Conservation (phyloP, 2,888 invertebrate species). For the Cephus spinipes region DNA sequence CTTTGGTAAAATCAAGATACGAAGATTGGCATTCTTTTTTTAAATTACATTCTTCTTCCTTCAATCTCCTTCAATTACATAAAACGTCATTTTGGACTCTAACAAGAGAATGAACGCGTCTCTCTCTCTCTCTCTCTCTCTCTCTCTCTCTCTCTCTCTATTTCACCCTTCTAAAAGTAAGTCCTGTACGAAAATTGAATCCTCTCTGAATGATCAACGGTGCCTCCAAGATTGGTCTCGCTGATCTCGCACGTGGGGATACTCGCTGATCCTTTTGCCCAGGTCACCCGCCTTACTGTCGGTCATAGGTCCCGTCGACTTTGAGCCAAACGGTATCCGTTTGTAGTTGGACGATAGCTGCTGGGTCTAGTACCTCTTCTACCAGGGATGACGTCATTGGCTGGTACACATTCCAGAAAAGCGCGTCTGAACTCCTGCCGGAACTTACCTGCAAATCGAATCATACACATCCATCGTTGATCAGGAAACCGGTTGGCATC, state of each 20-base stretch:
- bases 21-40: no score
- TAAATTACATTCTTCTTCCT: no score
- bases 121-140: background rate
- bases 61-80: no score
- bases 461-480: conserved; percentile 20
- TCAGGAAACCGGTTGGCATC: conserved; percentile 9
- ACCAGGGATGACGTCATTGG: conserved; percentile 25
- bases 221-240: conserved; percentile 29
- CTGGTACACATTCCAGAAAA: conserved; percentile 71
- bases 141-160: background rate
- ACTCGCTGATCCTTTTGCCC: conserved; percentile 28
- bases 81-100: no score
- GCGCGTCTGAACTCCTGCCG: conserved; percentile 79
- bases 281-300: conserved; percentile 27
- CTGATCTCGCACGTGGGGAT: conserved; percentile 14
- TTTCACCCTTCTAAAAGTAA: conserved; percentile 4
- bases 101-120: background rate
- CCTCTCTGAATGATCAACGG: conserved; percentile 20
- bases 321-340: conserved; percentile 34
- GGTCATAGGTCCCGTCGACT: conserved; percentile 35
- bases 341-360: conserved; percentile 32
- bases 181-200: background rate
- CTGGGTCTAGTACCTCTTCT: conserved; percentile 17
- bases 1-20: no score
- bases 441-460: conserved; percentile 76